Evolutionary conservation across 2,888 invertebrate species (phyloP).

Genomic region (Keiferia lycopersicella): DNA sequence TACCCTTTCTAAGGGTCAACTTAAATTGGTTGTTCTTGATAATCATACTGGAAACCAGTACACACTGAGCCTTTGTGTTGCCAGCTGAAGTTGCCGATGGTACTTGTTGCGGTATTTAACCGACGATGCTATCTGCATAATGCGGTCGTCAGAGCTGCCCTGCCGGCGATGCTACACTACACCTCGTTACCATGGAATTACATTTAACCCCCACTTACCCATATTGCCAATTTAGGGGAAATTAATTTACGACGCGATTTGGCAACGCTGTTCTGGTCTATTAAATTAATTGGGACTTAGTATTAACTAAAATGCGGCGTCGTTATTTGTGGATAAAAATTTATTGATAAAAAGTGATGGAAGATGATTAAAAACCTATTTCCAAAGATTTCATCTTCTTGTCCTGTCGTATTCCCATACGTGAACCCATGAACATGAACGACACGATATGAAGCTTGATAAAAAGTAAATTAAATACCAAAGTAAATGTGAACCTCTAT

Average conservation of each 20-base stretch:
- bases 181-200: constrained; percentile 69
- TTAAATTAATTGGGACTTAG: constrained; percentile 30
- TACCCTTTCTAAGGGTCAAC: no score
- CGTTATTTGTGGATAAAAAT: background rate
- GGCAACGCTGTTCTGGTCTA: constrained; percentile 31
- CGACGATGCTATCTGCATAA: constrained; percentile 73
- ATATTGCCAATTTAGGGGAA: constrained; percentile 57
- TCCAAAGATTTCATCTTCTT: no score
- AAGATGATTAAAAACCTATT: background rate
- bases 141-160: constrained; percentile 64
- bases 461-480: no score
- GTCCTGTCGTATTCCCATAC: no score
- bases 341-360: background rate
- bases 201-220: constrained; percentile 62
- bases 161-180: constrained; percentile 44
- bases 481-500: no score
- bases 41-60: no score
- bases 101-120: constrained; percentile 78
- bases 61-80: no score
- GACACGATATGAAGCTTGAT: no score
- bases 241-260: constrained; percentile 51
- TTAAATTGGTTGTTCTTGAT: no score
- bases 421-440: no score
- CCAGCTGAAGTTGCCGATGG: no score
- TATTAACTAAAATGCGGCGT: constrained; percentile 13